phyloP scores from a whole-genome alignment of 1,140 invertebrate genomes.

The Oreohelix idahoensis region DNA sequence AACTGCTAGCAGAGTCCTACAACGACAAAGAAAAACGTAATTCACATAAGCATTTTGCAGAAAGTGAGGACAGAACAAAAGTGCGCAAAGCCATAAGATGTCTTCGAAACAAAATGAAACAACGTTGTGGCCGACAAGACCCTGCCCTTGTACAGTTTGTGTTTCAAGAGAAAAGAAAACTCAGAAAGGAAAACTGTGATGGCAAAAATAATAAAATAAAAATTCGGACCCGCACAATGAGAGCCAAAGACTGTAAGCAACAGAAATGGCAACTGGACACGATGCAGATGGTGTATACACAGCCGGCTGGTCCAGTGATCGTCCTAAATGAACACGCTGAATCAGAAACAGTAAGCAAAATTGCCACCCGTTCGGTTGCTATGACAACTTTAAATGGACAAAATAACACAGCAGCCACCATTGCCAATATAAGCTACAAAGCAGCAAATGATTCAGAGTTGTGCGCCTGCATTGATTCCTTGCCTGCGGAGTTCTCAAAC shows the following conservation, averaged over 20 bases:
- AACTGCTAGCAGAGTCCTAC: not conserved
- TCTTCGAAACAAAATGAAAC: not conserved
- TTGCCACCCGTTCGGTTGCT: not conserved
- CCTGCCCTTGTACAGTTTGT: not conserved
- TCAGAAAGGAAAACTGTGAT: not conserved
- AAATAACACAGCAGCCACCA: not conserved
- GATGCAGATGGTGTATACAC: not conserved
- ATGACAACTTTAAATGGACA: not conserved
- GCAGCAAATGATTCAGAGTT: too few species aligned
- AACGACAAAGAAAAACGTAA: not conserved
- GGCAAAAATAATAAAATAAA: not conserved
- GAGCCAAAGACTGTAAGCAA: not conserved
- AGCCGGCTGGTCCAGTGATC: not conserved
- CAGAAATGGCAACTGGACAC: conserved; percentile 8
- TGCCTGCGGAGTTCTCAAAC: not conserved
- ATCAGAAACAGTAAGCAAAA: not conserved
- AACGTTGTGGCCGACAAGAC: not conserved
- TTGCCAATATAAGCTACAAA: not conserved
- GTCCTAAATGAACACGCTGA: not conserved
- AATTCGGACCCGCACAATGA: not conserved
- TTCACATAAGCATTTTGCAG: not conserved
- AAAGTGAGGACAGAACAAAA: not conserved
- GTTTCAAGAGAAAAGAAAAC: not conserved
- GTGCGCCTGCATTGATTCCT: too few species aligned
- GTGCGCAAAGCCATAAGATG: not conserved